A percentile compares a stretch with the other conserved stretches of the same genome.
These are phyloP conservation scores for Ceyx margarethae DNA, from an alignment of 2,113 vertebrate species.

Conservation along the genomic window DNA sequence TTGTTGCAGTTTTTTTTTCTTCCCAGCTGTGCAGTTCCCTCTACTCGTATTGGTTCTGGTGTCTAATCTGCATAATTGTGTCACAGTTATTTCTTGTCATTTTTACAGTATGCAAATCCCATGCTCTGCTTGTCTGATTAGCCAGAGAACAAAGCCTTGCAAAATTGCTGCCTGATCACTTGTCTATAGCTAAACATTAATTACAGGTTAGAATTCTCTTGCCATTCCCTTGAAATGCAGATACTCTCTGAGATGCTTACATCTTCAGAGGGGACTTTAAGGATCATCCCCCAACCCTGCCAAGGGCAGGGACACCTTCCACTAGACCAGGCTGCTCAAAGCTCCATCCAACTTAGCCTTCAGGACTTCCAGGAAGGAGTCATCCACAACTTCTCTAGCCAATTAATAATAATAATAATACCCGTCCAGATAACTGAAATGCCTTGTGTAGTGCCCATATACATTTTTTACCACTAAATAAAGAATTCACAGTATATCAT, in stretches of 20 bases:
- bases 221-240: background rate
- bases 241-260: background rate
- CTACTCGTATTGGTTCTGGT: background rate
- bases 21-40: background rate
- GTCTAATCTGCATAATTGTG: constrained; percentile 33
- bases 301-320: background rate
- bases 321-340: background rate
- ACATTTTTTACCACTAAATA: background rate
- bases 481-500: background rate
- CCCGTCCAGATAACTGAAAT: background rate
- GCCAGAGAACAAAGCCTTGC: background rate
- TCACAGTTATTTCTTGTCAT: background rate
- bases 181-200: constrained; percentile 20
- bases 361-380: background rate
- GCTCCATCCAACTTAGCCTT: background rate
- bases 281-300: background rate
- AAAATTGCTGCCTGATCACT: background rate
- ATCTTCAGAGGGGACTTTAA: background rate
- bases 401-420: background rate
- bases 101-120: constrained; percentile 34
- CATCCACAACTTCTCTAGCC: background rate
- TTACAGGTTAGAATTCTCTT: constrained; percentile 6
- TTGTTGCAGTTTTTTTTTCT: background rate
- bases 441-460: rapidly evolving
- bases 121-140: constrained; percentile 31